phyloP scores from a whole-genome alignment of 2,113 vertebrate genomes.

The Anarrhichthys ocellatus region DNA sequence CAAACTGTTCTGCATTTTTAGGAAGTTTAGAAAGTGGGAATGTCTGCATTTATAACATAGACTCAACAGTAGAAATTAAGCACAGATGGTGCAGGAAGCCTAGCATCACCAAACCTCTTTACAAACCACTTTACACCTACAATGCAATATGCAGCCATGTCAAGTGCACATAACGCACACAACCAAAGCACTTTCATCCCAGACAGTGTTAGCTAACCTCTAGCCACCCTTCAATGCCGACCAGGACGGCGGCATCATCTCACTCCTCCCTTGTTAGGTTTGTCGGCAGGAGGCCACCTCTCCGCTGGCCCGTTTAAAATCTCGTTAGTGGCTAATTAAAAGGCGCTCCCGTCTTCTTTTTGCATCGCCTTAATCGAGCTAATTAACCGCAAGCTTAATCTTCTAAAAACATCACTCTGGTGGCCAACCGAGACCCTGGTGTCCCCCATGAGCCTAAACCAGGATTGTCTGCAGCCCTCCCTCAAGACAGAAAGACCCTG shows the following conservation, averaged over 20 bases:
- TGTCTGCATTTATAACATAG: not conserved
- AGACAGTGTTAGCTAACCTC: slow-evolving; percentile 57
- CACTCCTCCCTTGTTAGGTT: slow-evolving; percentile 67
- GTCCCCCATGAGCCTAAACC: slow-evolving; percentile 69
- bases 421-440: slow-evolving; percentile 70
- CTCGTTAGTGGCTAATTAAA: slow-evolving; percentile 86
- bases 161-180: not conserved
- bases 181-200: slow-evolving; percentile 18
- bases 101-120: not conserved
- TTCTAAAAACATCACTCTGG: slow-evolving; percentile 78
- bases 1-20: slow-evolving; percentile 8
- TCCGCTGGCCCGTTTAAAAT: slow-evolving; percentile 83
- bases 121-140: not conserved
- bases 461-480: slow-evolving; percentile 75
- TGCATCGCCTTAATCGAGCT: slow-evolving; percentile 81
- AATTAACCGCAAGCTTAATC: slow-evolving; percentile 82
- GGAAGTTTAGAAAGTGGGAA: not conserved
- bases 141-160: not conserved
- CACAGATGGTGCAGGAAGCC: slow-evolving; percentile 1
- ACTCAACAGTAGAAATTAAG: slow-evolving; percentile 3
- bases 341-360: slow-evolving; percentile 72
- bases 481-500: slow-evolving; percentile 73
- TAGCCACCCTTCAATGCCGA: slow-evolving; percentile 60
- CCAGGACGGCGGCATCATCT: slow-evolving; percentile 48
- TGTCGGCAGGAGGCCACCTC: slow-evolving; percentile 76